These are phyloP conservation scores for Mycetomoellerius zeteki DNA, from an alignment of 1,140 invertebrate genomes.

Conservation along the genomic window DNA sequence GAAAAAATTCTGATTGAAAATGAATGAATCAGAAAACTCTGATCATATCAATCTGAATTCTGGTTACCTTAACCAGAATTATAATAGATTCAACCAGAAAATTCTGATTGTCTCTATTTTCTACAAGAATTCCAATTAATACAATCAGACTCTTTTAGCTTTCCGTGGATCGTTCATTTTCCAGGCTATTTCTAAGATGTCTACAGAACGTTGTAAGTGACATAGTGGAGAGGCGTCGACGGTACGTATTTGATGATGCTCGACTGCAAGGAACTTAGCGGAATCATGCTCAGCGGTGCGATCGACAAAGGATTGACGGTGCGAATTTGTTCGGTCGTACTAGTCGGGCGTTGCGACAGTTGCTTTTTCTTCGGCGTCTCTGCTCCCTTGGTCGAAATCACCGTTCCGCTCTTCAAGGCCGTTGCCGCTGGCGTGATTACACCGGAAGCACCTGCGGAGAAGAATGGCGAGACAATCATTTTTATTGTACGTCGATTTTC, in stretches of 20 bases:
- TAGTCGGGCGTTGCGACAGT: not conserved
- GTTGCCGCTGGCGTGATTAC: conserved; percentile 59
- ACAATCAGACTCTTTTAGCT: too few species aligned
- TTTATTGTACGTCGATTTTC: not conserved
- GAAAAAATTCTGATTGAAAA: too few species aligned
- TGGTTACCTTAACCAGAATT: too few species aligned
- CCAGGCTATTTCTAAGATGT: not conserved
- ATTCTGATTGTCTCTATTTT: too few species aligned
- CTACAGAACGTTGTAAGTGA: conserved; percentile 45
- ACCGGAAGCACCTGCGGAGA: conserved; percentile 30
- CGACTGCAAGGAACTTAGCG: conserved; percentile 58
- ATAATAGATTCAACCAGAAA: too few species aligned
- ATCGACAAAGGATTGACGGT: conserved; percentile 8
- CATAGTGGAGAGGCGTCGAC: conserved; percentile 12
- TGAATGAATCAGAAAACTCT: too few species aligned
- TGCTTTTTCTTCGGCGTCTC: conserved; percentile 24
- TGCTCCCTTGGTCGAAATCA: not conserved
- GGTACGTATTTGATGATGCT: conserved; percentile 13
- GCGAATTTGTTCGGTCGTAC: not conserved
- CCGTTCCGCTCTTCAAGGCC: conserved; percentile 9
- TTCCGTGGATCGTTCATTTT: not conserved
- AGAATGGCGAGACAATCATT: not conserved
- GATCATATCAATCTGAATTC: too few species aligned
- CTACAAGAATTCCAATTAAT: too few species aligned
- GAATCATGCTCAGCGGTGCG: conserved; percentile 49